A percentile compares a stretch with the other conserved stretches of the same genome.
Conservation (phyloP, 1,140 invertebrate genomes). For the Atta cephalotes region DNA sequence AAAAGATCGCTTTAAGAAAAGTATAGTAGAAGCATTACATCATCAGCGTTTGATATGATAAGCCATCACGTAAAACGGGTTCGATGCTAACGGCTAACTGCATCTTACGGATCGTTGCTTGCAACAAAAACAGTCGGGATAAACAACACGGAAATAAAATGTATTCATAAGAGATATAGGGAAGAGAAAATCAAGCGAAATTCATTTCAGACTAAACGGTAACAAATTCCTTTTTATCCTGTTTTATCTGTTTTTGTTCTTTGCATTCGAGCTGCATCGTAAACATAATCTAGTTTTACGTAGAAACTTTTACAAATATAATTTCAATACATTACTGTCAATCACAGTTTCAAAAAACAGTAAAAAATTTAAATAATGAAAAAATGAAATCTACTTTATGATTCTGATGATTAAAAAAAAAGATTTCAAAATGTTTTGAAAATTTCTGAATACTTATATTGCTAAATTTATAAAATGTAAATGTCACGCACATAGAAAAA, state of each 20-base stretch:
- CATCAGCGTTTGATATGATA: conserved; percentile 47
- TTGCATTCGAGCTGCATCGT: not conserved
- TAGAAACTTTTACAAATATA: not conserved
- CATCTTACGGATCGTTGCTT: conserved; percentile 55
- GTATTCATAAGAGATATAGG: not conserved
- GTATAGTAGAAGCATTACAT: conserved; percentile 44
- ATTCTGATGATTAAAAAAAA: not conserved
- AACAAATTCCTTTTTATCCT: conserved; percentile 13
- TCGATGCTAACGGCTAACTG: conserved; percentile 44
- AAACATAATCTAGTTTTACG: not conserved
- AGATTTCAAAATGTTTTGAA: not conserved
- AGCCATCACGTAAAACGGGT: conserved; percentile 40
- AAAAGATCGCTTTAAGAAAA: conserved; percentile 29
- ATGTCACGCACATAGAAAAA: not conserved
- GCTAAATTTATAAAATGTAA: not conserved
- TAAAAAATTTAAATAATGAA: not conserved
- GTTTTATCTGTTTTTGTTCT: conserved; percentile 17
- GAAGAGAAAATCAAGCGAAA: conserved; percentile 20
- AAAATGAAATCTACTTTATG: not conserved
- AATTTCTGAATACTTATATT: not conserved
- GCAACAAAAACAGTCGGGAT: conserved; percentile 39
- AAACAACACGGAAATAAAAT: conserved; percentile 52
- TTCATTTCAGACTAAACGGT: conserved; percentile 32
- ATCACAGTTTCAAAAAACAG: not conserved
- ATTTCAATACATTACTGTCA: not conserved